Evolutionary conservation across 1,140 invertebrate genomes (phyloP).

Genomic region (Samia ricini): DNA sequence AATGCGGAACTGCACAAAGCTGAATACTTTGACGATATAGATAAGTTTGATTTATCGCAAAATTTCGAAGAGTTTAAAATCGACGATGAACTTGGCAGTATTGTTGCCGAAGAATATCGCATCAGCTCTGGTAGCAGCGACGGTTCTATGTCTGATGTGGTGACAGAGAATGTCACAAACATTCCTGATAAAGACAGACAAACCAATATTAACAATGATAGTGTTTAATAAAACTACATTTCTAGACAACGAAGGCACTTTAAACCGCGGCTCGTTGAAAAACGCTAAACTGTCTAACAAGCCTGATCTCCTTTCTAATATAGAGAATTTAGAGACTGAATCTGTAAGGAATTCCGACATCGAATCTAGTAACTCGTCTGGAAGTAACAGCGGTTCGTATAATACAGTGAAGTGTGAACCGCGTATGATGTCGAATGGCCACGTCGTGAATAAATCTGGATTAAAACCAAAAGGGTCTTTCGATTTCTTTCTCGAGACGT

Average conservation of each 20-base stretch:
- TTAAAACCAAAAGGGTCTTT: constrained; percentile 73
- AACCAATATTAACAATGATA: constrained; percentile 41
- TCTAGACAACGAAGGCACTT: constrained; percentile 45
- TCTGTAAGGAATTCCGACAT: constrained; percentile 76
- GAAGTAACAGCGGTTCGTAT: constrained; percentile 75
- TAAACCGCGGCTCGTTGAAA: constrained; percentile 44
- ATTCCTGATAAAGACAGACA: constrained; percentile 57
- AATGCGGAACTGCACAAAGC: constrained; percentile 54
- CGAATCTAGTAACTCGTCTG: constrained; percentile 76
- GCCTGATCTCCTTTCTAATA: constrained; percentile 76
- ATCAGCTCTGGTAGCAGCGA: constrained; percentile 78
- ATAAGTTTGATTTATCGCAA: constrained; percentile 83
- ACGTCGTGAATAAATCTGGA: constrained; percentile 35
- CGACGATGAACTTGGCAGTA: constrained; percentile 85
- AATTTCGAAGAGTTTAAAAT: constrained; percentile 90
- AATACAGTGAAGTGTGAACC: constrained; percentile 76
- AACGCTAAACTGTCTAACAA: constrained; percentile 74
- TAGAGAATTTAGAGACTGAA: constrained; percentile 77
- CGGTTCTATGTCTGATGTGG: constrained; percentile 79
- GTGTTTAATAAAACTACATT: constrained; percentile 48
- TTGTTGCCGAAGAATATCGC: constrained; percentile 74
- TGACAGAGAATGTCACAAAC: constrained; percentile 59
- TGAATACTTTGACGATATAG: constrained; percentile 70
- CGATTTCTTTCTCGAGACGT: constrained; percentile 88
- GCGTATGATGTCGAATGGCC: constrained; percentile 48